These are phyloP conservation scores for Hylaea fasciaria DNA, from an alignment of 2,888 invertebrate species.

Conservation along the genomic window DNA sequence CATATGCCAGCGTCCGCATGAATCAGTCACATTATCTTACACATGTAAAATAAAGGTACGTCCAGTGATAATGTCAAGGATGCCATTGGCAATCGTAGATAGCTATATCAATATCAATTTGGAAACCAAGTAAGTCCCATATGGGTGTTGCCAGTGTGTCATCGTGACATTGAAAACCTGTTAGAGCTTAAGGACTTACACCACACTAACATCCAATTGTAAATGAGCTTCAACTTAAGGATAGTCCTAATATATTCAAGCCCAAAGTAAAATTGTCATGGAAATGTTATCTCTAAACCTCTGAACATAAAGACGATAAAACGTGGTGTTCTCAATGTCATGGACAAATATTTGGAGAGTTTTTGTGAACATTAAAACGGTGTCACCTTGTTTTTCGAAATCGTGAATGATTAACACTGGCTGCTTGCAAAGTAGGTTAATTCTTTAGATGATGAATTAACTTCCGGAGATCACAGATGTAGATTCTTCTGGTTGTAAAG, in stretches of 20 bases:
- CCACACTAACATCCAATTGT: constrained; percentile 26
- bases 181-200: constrained; percentile 37
- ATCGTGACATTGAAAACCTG: constrained; percentile 57
- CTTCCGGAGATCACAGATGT: neutral
- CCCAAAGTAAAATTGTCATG: constrained; percentile 23
- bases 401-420: constrained; percentile 8
- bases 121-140: constrained; percentile 36
- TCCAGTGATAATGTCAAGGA: constrained; percentile 63
- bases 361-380: constrained; percentile 14
- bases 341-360: constrained; percentile 24
- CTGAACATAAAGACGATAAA: constrained; percentile 23
- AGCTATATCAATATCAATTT: constrained; percentile 32
- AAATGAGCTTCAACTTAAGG: constrained; percentile 2
- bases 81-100: constrained; percentile 39
- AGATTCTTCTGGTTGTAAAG: neutral
- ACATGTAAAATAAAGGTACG: constrained; percentile 25
- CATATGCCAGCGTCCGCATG: neutral
- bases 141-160: constrained; percentile 36
- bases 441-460: neutral
- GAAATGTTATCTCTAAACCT: constrained; percentile 16
- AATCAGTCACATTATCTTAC: constrained; percentile 21
- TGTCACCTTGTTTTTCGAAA: constrained; percentile 19
- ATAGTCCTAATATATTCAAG: constrained; percentile 6
- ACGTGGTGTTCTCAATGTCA: constrained; percentile 28
- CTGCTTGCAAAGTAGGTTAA: constrained; percentile 1